These are phyloP conservation scores for Arremon brunneinucha DNA, from an alignment of 2,797 vertebrate genomes.

Conservation along the genomic window DNA sequence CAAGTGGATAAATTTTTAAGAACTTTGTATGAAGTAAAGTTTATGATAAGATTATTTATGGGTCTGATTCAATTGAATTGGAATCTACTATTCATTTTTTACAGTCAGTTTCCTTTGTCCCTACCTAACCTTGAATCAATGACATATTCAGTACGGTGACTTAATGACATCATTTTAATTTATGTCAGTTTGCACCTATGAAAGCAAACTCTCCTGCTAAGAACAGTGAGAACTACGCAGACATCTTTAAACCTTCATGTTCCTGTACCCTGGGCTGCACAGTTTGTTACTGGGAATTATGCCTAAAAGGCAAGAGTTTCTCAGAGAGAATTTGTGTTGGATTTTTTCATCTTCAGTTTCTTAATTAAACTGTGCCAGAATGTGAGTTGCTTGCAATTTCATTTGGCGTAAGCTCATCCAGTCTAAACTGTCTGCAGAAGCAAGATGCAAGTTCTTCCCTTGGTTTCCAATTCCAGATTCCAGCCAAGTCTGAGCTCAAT, in stretches of 20 bases:
- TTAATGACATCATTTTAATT: constrained; percentile 19
- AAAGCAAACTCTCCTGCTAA: background rate
- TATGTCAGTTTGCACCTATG: background rate
- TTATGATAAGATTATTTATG: background rate
- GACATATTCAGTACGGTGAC: background rate
- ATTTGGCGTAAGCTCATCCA: constrained; percentile 53
- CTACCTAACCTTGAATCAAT: constrained; percentile 23
- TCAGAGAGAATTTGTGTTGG: background rate
- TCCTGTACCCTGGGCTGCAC: background rate
- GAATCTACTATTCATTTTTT: background rate
- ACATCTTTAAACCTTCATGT: background rate
- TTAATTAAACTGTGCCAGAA: constrained; percentile 33
- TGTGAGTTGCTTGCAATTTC: constrained; percentile 35
- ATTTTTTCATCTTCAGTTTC: constrained; percentile 21
- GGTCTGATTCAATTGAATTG: background rate
- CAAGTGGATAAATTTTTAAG: background rate
- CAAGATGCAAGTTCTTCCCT: background rate
- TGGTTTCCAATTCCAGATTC: constrained; percentile 12
- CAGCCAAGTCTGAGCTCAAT: constrained; percentile 49
- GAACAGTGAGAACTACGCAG: constrained; percentile 6
- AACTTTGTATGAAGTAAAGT: background rate
- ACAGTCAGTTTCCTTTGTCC: background rate
- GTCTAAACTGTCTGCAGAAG: constrained; percentile 15
- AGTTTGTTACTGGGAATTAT: constrained; percentile 50
- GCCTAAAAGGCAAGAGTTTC: constrained; percentile 43